Evolutionary conservation across 2,888 invertebrate genomes (phyloP), one percentile per base, ranked within the genome.

Genomic region (Keiferia lycopersicella): DNA sequence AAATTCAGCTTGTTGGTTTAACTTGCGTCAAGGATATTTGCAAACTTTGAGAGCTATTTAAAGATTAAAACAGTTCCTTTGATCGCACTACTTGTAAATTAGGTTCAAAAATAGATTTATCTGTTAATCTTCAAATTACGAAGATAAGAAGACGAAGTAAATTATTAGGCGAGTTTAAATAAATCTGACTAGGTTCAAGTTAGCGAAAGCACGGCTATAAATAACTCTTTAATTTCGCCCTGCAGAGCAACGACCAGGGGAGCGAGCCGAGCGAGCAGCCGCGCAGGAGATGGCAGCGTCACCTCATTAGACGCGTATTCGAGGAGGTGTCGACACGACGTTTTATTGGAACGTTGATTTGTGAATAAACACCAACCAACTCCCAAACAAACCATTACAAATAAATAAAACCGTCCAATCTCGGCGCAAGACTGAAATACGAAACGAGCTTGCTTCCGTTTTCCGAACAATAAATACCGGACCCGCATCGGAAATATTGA

Each of bases 401-500:
- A 61, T 61, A 61, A 61, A 61, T 61, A 61, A 61, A 61, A 50
- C 50, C 61, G 48, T 48, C 38, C 26, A 59, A 59, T 41, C 18
- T 26, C 26, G 26, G 18, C 22, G 38, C 39, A 59, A 30, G 39
- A 45, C 61, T 61, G 45, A 61, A 60, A 61, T 48, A 61, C 45
- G 48, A 61, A 61, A 41, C 45, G 59, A 14, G 12, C 39, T 56
- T 34, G 59, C 22, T 60, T 60, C 61, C 61, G 61, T 50, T 61
- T 50, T 18, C 61, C 67, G 20, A 22, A 61, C 61, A 62, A 62
- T 62, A 53, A 62, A 62, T 30, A 53, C 53, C 50, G 50, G 66
- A 50, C 65, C 65, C 63, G 65, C 63, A 69, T 72, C 68, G 66
- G 72, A 72, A 70, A 68, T 65, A 70, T 66, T 68, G 69, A 70